phyloP scores from a whole-genome alignment of 92 coral and sea anemone genomes.

The Muricea muricata region DNA sequence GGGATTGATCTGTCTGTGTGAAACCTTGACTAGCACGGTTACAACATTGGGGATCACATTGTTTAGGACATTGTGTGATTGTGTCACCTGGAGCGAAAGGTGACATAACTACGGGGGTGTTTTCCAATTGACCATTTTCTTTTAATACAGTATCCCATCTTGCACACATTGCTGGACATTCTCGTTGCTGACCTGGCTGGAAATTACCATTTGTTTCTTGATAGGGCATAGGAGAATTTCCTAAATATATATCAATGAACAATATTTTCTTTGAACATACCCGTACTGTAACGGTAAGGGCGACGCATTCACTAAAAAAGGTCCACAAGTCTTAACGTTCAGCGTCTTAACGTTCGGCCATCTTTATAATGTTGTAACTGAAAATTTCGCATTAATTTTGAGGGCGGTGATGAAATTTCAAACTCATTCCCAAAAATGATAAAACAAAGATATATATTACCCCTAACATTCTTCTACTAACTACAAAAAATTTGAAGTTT shows the following conservation, averaged over 20 bases:
- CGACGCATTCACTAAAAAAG: no score
- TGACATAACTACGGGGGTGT: conserved; percentile 57
- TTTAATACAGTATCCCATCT: conserved; percentile 27
- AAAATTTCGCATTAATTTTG: no score
- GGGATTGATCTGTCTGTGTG: conserved; percentile 30
- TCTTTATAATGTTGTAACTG: no score
- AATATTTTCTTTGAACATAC: no score
- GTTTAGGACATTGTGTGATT: conserved; percentile 78
- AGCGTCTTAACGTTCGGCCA: no score
- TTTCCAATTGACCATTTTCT: conserved; percentile 24
- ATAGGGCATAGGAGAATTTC: neutral
- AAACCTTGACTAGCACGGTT: conserved; percentile 62
- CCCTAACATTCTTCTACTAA: no score
- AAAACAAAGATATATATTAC: no score
- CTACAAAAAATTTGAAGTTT: no score
- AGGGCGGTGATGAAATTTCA: no score
- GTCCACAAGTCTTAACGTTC: no score
- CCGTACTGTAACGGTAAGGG: no score
- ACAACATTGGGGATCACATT: conserved; percentile 82
- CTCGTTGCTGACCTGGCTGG: neutral
- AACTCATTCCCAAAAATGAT: no score
- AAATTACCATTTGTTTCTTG: neutral
- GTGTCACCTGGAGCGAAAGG: conserved; percentile 56
- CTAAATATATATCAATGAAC: neutral
- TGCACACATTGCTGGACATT: conserved; percentile 24